phyloP scores from a whole-genome alignment of 1,140 invertebrate genomes.

The Diachasmimorpha longicaudata region DNA sequence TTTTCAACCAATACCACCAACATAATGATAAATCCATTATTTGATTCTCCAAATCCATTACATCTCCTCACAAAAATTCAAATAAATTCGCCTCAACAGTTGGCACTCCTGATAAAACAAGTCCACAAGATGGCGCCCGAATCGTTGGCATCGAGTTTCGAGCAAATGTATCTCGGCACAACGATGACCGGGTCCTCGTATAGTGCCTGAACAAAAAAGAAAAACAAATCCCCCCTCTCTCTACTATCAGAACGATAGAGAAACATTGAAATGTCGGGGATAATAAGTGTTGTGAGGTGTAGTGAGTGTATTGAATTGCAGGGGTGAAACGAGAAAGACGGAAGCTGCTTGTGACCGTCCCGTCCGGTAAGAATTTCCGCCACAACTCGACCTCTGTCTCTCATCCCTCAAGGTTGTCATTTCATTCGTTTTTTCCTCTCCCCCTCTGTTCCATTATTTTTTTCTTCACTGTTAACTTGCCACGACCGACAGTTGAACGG shows the following conservation, averaged over 20 bases:
- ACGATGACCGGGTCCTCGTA: slow-evolving; percentile 26
- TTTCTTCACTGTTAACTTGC: background rate
- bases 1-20: no score
- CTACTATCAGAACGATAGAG: background rate
- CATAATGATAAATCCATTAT: no score
- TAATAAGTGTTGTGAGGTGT: slow-evolving; percentile 18
- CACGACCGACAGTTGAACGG: slow-evolving; percentile 20
- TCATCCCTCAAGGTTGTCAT: slow-evolving; percentile 29
- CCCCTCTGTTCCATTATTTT: background rate
- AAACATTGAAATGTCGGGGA: slow-evolving; percentile 29
- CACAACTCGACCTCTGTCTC: background rate
- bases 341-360: background rate
- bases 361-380: slow-evolving; percentile 24
- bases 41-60: no score
- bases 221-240: background rate
- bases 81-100: no score
- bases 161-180: slow-evolving; percentile 16
- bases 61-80: no score
- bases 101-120: no score
- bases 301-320: background rate
- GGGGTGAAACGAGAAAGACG: background rate
- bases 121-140: no score
- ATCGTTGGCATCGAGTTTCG: slow-evolving; percentile 1
- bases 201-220: background rate
- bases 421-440: background rate